phyloP scores from a whole-genome alignment of 2,113 vertebrate species.

The Calcarius ornatus region DNA sequence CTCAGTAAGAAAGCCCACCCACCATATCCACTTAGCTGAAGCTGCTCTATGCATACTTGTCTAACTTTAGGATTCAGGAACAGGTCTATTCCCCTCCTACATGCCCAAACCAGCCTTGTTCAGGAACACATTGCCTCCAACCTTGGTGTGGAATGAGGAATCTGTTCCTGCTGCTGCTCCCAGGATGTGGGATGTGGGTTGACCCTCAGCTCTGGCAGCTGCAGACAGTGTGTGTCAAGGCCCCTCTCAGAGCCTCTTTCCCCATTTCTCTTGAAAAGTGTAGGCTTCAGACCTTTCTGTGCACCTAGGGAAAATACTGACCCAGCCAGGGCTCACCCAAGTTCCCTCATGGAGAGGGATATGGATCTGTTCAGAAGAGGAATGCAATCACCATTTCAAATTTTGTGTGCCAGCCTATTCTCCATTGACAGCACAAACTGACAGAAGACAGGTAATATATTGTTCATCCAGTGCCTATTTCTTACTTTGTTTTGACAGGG shows the following conservation, averaged over 20 bases:
- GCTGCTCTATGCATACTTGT: neutral
- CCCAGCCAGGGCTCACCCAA: neutral
- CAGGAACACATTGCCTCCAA: neutral
- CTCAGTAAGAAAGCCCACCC: neutral
- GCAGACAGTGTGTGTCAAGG: accelerated
- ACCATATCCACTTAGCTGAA: neutral
- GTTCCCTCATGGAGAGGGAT: neutral
- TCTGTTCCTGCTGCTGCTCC: neutral
- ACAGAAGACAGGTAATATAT: neutral
- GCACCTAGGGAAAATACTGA: neutral
- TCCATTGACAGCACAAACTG: neutral
- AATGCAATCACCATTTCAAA: neutral
- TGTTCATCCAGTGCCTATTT: neutral
- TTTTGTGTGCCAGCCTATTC: neutral
- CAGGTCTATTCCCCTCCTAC: neutral
- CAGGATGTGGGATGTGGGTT: neutral
- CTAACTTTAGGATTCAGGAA: neutral
- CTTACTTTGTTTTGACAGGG: neutral
- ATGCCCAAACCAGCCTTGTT: neutral
- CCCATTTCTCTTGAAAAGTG: neutral
- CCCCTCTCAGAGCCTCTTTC: neutral
- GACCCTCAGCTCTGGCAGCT: neutral
- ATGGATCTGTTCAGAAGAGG: neutral
- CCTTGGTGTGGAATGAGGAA: neutral
- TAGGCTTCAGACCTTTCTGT: neutral